Conservation (phyloP, 2,797 vertebrate genomes). For the Phoeniculus purpureus region DNA sequence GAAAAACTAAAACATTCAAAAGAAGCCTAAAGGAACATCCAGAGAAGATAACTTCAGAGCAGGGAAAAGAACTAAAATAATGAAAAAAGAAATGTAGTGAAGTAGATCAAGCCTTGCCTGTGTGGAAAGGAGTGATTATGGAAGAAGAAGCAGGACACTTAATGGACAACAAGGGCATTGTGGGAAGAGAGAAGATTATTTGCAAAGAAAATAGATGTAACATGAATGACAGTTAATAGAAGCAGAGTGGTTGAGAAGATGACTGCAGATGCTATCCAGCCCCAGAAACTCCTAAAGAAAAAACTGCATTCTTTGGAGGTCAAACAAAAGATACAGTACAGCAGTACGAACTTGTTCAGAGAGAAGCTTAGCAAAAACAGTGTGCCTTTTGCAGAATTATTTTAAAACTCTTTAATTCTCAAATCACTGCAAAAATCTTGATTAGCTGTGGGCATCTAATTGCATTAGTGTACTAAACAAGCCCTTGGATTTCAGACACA, state of each 20-base stretch:
- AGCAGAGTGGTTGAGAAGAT: neutral
- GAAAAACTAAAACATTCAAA: too few relatives aligned
- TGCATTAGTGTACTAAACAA: neutral
- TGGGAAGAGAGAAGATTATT: neutral
- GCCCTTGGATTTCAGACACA: neutral
- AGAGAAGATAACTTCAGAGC: too few relatives aligned
- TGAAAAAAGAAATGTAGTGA: neutral
- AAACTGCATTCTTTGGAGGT: neutral
- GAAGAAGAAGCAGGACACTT: neutral
- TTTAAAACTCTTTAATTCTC: conserved; percentile 5
- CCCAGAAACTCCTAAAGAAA: neutral
- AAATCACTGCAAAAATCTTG: conserved; percentile 12
- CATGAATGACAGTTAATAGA: neutral
- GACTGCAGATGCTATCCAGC: neutral
- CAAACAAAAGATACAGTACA: neutral
- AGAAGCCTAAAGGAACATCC: too few relatives aligned
- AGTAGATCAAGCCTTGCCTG: neutral
- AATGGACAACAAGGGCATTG: neutral
- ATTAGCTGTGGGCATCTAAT: conserved; percentile 25
- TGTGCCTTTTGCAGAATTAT: neutral
- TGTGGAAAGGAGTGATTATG: neutral
- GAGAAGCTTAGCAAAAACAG: neutral
- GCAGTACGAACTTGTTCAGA: neutral
- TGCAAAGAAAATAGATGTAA: neutral
- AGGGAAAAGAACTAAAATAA: neutral